A percentile compares a stretch with the other conserved stretches of the same genome.
phyloP scores from a whole-genome alignment of 2,888 invertebrate genomes.

The Camponotus fellah region DNA sequence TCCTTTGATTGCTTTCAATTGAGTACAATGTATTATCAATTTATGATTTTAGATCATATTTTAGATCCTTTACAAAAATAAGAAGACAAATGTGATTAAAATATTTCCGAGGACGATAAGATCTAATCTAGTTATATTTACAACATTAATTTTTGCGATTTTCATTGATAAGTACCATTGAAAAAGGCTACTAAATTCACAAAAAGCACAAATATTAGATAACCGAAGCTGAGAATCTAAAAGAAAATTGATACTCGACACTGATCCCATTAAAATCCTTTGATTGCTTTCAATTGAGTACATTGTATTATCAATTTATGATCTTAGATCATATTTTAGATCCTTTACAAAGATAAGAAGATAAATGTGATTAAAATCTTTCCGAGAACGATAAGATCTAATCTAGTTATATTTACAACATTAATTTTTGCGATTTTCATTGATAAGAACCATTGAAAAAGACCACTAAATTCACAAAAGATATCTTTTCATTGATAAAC shows the following conservation, averaged over 20 bases:
- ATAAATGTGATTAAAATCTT: background rate
- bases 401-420: background rate
- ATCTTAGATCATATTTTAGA: background rate
- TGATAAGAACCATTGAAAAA: background rate
- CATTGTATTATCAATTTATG: background rate
- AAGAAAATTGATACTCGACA: background rate
- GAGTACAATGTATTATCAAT: background rate
- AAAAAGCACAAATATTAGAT: conserved; percentile 15
- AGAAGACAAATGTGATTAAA: background rate
- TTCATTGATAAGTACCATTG: background rate
- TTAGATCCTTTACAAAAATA: background rate
- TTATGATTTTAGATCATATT: conserved; percentile 9
- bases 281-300: background rate
- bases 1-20: conserved; percentile 14
- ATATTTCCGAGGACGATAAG: background rate
- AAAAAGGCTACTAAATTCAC: background rate
- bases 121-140: background rate
- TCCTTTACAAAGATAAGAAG: background rate
- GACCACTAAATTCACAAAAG: no score
- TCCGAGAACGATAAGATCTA: background rate
- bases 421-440: conserved; percentile 12
- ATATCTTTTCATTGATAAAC: background rate
- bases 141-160: conserved; percentile 13
- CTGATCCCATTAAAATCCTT: conserved; percentile 11
- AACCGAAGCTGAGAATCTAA: background rate